These are phyloP conservation scores for Agrochola litura DNA, from an alignment of 2,888 invertebrate species.

Conservation along the genomic window DNA sequence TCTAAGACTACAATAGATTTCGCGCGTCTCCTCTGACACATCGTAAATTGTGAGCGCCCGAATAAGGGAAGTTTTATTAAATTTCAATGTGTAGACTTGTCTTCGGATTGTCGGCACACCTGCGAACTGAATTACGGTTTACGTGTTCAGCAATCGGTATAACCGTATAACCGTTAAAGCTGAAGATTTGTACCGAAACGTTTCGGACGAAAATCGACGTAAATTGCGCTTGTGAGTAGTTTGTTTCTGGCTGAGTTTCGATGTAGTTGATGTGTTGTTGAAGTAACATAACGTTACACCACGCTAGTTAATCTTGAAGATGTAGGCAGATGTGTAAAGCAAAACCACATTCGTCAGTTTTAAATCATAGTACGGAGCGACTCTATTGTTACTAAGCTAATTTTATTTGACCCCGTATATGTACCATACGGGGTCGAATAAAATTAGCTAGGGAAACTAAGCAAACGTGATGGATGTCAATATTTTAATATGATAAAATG, in stretches of 20 bases:
- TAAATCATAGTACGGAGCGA: too few relatives aligned
- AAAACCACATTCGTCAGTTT: too few relatives aligned
- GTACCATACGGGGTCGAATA: too few relatives aligned
- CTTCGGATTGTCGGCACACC: constrained; percentile 84
- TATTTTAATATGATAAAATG: too few relatives aligned
- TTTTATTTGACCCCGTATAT: too few relatives aligned
- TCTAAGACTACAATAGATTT: constrained; percentile 62
- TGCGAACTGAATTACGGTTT: constrained; percentile 84
- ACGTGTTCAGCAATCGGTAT: constrained; percentile 75
- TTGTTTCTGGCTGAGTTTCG: neutral
- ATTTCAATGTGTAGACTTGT: constrained; percentile 82
- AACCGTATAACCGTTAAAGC: constrained; percentile 74
- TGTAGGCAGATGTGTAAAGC: neutral
- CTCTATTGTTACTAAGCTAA: too few relatives aligned
- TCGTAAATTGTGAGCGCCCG: constrained; percentile 67
- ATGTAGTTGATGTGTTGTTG: neutral
- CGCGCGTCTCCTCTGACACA: constrained; percentile 59
- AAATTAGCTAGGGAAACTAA: too few relatives aligned
- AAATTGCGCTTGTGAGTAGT: constrained; percentile 22
- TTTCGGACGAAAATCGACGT: constrained; percentile 26
- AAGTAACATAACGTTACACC: neutral
- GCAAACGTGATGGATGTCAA: too few relatives aligned
- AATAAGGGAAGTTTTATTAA: constrained; percentile 83
- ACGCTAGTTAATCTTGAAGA: neutral
- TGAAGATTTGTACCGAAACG: constrained; percentile 50